Conservation (phyloP, 2,888 invertebrate species). For the Blastobasis adustella region DNA sequence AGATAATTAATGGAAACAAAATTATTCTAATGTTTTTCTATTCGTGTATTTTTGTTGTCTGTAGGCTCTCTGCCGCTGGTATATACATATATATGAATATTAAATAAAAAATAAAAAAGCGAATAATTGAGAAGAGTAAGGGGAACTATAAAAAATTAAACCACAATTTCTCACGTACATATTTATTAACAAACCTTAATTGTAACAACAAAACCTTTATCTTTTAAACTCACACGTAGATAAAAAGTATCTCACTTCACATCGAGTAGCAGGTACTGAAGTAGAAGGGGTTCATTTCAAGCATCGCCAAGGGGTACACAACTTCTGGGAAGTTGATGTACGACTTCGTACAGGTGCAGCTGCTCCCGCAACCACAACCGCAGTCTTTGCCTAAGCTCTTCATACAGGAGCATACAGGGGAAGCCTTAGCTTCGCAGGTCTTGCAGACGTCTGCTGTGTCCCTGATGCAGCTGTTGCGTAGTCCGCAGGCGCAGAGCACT, state of each 20-base stretch:
- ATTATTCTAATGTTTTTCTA: neutral
- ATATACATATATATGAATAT: too few species aligned
- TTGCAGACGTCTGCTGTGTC: slow-evolving; percentile 23
- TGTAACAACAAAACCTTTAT: too few species aligned
- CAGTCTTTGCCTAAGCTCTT: slow-evolving; percentile 2
- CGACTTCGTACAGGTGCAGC: slow-evolving; percentile 18
- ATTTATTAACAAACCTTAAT: too few species aligned
- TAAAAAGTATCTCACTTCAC: too few species aligned
- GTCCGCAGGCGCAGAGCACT: slow-evolving; percentile 5
- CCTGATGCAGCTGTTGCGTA: slow-evolving; percentile 22
- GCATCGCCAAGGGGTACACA: slow-evolving; percentile 32
- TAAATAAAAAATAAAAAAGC: too few species aligned
- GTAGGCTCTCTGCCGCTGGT: neutral
- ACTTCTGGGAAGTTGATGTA: slow-evolving; percentile 47
- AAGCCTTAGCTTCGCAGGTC: slow-evolving; percentile 15
- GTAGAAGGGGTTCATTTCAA: slow-evolving; percentile 35
- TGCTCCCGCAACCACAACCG: slow-evolving; percentile 6
- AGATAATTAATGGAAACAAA: too few species aligned
- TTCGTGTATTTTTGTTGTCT: neutral
- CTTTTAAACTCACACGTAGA: too few species aligned
- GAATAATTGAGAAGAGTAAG: too few species aligned
- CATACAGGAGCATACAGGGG: slow-evolving; percentile 19
- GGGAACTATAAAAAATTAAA: too few species aligned
- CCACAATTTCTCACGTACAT: too few species aligned
- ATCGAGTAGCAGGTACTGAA: slow-evolving; percentile 22